Conservation (phyloP, 2,888 invertebrate species). For the Eupithecia vulgata region DNA sequence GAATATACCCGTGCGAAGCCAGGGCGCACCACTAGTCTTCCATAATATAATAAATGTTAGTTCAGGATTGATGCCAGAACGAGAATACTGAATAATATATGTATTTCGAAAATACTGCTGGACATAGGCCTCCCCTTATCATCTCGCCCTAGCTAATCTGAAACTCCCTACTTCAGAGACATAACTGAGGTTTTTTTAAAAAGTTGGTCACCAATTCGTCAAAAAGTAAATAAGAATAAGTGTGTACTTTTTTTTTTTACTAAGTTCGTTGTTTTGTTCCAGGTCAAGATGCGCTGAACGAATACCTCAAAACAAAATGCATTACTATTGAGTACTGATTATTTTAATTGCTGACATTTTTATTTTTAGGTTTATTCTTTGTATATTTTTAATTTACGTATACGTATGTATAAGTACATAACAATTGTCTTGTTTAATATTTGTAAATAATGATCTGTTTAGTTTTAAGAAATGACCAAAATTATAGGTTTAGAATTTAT, state of each 20-base stretch:
- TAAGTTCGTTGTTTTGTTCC: constrained; percentile 56
- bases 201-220: no score
- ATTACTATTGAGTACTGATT: constrained; percentile 95
- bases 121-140: no score
- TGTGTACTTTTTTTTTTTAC: background rate
- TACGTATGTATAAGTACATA: constrained; percentile 6
- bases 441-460: constrained; percentile 33
- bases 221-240: no score
- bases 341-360: constrained; percentile 19
- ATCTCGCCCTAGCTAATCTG: no score
- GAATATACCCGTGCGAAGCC: no score
- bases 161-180: no score
- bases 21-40: no score
- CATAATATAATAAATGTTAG: no score
- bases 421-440: constrained; percentile 22
- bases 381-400: constrained; percentile 17
- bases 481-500: constrained; percentile 21
- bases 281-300: constrained; percentile 96
- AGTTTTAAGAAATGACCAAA: constrained; percentile 35
- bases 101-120: no score
- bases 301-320: constrained; percentile 97
- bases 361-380: background rate
- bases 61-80: no score
- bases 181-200: no score
- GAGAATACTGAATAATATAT: no score